Conservation (phyloP, 2,113 vertebrate genomes). For the Crotalus viridis region DNA sequence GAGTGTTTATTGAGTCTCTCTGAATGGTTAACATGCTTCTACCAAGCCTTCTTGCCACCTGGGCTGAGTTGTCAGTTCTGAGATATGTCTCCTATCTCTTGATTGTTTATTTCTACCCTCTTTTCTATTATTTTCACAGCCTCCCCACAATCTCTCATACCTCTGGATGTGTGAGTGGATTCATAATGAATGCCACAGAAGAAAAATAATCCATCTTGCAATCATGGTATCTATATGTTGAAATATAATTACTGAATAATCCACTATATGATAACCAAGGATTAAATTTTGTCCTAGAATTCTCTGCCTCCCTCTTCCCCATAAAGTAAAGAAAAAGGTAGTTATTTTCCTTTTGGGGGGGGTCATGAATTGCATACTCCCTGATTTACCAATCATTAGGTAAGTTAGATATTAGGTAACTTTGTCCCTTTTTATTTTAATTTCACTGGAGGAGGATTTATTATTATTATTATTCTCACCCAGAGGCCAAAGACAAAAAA, state of each 20-base stretch:
- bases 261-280: conserved; percentile 52
- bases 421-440: conserved; percentile 26
- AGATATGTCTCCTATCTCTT: not conserved
- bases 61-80: not conserved
- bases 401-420: not conserved
- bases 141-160: not conserved
- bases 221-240: conserved; percentile 13
- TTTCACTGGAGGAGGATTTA: conserved; percentile 11
- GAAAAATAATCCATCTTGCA: conserved; percentile 42
- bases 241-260: conserved; percentile 48
- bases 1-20: not conserved
- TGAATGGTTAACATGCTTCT: not conserved
- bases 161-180: conserved; percentile 11
- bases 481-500: conserved; percentile 42
- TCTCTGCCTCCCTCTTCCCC: not conserved
- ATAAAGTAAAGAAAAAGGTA: not conserved
- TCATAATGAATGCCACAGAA: not conserved
- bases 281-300: conserved; percentile 13
- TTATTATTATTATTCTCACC: conserved; percentile 40
- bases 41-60: not conserved
- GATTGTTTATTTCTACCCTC: not conserved
- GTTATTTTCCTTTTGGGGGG: no score
- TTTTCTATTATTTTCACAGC: not conserved
- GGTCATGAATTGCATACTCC: not conserved
- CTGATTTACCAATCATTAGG: not conserved